Evolutionary conservation across 2,113 vertebrate genomes (phyloP).

Genomic region (Thomomys bottae): DNA sequence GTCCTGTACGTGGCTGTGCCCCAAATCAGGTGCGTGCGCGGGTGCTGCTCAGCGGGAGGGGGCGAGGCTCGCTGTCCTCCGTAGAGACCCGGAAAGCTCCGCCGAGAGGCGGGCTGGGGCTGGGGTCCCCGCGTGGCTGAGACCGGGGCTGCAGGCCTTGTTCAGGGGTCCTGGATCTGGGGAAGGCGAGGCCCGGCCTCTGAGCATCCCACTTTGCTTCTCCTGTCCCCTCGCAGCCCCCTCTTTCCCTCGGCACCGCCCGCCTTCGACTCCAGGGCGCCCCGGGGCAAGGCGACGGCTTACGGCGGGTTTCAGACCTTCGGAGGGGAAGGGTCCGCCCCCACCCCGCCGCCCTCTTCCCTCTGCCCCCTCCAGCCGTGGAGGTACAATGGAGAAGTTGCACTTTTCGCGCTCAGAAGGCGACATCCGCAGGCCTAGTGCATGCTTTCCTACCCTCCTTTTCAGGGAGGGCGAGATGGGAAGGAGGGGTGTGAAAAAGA

Average conservation of each 20-base stretch:
- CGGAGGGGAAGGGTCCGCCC: neutral
- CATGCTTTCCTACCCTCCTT: neutral
- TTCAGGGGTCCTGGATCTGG: neutral
- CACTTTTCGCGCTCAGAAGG: neutral
- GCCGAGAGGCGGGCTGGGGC: no score
- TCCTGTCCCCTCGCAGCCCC: neutral
- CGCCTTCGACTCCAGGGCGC: neutral
- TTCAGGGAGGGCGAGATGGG: neutral
- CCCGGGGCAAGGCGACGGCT: neutral
- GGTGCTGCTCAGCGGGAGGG: neutral
- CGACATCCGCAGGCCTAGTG: neutral
- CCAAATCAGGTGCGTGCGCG: conserved; percentile 89
- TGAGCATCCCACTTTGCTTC: neutral
- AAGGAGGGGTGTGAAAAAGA: neutral
- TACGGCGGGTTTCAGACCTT: neutral
- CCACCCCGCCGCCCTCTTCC: neutral
- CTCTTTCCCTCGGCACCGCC: neutral
- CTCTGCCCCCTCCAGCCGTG: neutral
- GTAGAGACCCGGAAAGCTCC: neutral
- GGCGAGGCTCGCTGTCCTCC: neutral
- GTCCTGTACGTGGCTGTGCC: conserved; percentile 86
- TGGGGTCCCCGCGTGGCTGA: neutral
- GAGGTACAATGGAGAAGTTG: neutral
- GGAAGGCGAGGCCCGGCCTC: no score
- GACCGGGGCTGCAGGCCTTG: neutral